Conservation (phyloP, 1,140 invertebrate species). For the Sitobion miscanthi region DNA sequence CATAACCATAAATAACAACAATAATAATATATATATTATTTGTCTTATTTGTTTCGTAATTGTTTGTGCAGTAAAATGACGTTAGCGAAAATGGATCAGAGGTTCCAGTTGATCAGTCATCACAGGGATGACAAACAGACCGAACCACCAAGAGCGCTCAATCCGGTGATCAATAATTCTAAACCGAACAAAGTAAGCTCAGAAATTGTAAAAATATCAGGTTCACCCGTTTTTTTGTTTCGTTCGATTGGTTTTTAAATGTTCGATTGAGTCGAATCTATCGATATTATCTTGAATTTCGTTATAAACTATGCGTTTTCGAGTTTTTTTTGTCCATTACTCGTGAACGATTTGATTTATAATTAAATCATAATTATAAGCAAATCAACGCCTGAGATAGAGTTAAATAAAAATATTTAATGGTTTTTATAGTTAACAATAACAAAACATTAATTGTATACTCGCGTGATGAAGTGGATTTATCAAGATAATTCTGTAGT, state of each 20-base stretch:
- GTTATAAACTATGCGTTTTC: not conserved
- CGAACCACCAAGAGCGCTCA: constrained; percentile 35
- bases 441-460: not conserved
- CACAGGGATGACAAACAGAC: constrained; percentile 48
- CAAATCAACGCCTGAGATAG: not conserved
- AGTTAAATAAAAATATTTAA: not conserved
- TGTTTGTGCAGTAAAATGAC: constrained; percentile 47
- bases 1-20: not conserved
- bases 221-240: not conserved
- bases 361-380: constrained; percentile 3
- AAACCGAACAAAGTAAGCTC: constrained; percentile 50
- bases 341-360: not conserved
- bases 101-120: constrained; percentile 51
- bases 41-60: not conserved
- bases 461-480: constrained; percentile 6
- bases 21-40: not conserved
- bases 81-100: constrained; percentile 49
- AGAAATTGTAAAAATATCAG: not conserved
- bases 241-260: not conserved
- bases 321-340: not conserved
- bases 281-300: not conserved
- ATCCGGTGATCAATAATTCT: constrained; percentile 52
- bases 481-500: not conserved
- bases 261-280: not conserved
- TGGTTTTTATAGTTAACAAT: not conserved